Evolutionary conservation across 2,888 invertebrate genomes (phyloP), one percentile per base, ranked within the genome.

Genomic region (Proisotoma minuta): DNA sequence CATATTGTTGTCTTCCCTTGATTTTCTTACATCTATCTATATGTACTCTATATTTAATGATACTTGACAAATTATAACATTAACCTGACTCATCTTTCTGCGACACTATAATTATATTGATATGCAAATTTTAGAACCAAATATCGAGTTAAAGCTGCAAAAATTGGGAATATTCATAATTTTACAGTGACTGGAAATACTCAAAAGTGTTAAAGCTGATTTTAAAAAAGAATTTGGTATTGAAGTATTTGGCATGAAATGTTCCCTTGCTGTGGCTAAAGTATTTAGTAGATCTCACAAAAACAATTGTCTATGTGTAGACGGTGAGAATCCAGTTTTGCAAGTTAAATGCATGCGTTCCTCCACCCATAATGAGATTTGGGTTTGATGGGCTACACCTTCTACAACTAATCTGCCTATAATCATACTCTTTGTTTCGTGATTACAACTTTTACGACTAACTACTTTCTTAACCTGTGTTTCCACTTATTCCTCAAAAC

Each of bases 331-430:
- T 67, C 68, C 65, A 68, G 65, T 68, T n/a, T 68, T 68, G 68
- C 68, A 65, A 68, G 68, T 62, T 68, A 68, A 67, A 66, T n/a
- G n/a, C n/a, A n/a, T 68, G 68, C 64, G 68, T 68, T 68, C 68
- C 68, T 68, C 68, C 68, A 68, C 65, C 68, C 68, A 68, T 60
- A 60, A 61, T 61, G 58, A 65, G 60, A 57, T 62, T 67, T 62
- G 50, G 60, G 43, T 43, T 56, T 40, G 43, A 23, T 40, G 39
- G 67, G 60, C 60, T 60, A 60, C 64, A 65, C 68, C 65, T 65
- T 53, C 53, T 58, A n/a, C 39, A 62, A 34, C 34, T 57, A 62
- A 62, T 58, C 57, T 50, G 47, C 57, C 59, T 56, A 54, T 57
- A 63, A 61, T 61, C 61, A 61, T 50, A 26, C 34, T 39, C 48